Percentiles rank a stretch among this genome's conserved stretches.
Conservation (phyloP, 2,113 vertebrate species). For the Phyllostomus hastatus region DNA sequence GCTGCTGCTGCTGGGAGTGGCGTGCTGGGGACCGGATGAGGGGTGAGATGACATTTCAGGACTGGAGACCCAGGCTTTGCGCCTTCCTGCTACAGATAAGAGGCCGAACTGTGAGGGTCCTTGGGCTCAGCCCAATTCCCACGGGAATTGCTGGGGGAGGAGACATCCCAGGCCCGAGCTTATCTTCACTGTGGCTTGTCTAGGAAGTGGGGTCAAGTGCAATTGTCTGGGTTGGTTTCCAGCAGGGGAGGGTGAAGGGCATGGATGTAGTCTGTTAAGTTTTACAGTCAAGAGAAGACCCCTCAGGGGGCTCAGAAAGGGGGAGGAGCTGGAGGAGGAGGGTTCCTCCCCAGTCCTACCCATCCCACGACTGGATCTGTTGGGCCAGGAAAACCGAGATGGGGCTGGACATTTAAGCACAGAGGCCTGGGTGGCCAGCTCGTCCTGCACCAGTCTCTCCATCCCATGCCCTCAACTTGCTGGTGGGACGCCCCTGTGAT, state of each 20-base stretch:
- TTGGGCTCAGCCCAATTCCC: constrained; percentile 52
- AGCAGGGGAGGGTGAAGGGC: constrained; percentile 28
- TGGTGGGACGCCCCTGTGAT: not conserved
- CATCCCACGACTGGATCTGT: not conserved
- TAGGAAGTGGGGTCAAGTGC: constrained; percentile 68
- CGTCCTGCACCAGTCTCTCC: not conserved
- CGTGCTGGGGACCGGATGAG: constrained; percentile 42
- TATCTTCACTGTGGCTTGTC: constrained; percentile 56
- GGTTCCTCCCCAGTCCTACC: not conserved
- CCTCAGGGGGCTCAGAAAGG: not conserved
- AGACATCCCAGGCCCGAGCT: constrained; percentile 3
- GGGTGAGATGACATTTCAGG: constrained; percentile 60
- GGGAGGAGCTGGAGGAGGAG: not conserved
- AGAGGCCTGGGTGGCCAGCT: not conserved
- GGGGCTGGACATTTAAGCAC: not conserved
- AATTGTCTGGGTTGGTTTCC: constrained; percentile 68
- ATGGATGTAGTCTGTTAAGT: not conserved
- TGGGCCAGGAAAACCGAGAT: not conserved
- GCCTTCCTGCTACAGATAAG: constrained; percentile 63
- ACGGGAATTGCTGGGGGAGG: constrained; percentile 63
- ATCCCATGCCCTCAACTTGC: no score
- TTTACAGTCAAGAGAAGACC: not conserved
- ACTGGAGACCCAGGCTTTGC: constrained; percentile 15
- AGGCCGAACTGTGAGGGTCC: constrained; percentile 36
- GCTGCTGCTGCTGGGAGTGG: not conserved